Evolutionary conservation across 2,113 vertebrate species (phyloP).

Genomic region (Gymnocephalus cernua): DNA sequence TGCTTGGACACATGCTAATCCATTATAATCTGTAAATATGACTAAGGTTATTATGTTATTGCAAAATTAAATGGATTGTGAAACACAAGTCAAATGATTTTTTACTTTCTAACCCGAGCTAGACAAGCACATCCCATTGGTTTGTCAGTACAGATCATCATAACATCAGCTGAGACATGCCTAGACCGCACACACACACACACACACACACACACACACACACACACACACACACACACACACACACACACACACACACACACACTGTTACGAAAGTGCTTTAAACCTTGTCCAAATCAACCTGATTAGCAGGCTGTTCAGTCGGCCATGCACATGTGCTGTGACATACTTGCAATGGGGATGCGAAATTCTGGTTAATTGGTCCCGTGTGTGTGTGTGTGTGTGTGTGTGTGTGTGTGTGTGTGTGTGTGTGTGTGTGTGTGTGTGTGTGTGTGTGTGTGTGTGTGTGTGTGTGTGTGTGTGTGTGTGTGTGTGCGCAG

Average conservation of each 20-base stretch:
- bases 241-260: not conserved
- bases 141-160: conserved; percentile 31
- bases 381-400: not conserved
- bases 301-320: conserved; percentile 60
- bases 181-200: conserved; percentile 18
- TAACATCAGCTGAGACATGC: conserved; percentile 44
- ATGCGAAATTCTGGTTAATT: conserved; percentile 13
- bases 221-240: conserved; percentile 1
- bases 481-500: not conserved
- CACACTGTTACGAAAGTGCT: not conserved
- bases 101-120: conserved; percentile 16
- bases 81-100: conserved; percentile 19
- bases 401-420: not conserved
- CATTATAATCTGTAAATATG: not conserved
- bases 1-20: not conserved
- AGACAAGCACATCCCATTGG: conserved; percentile 28
- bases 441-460: conserved; percentile 1
- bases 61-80: conserved; percentile 8
- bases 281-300: conserved; percentile 37
- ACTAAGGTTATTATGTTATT: not conserved
- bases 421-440: not conserved
- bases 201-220: conserved; percentile 18
- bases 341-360: not conserved
- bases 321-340: conserved; percentile 49
- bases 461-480: not conserved